Evolutionary conservation across 2,113 vertebrate species (phyloP).

Genomic region (Camelus bactrianus): DNA sequence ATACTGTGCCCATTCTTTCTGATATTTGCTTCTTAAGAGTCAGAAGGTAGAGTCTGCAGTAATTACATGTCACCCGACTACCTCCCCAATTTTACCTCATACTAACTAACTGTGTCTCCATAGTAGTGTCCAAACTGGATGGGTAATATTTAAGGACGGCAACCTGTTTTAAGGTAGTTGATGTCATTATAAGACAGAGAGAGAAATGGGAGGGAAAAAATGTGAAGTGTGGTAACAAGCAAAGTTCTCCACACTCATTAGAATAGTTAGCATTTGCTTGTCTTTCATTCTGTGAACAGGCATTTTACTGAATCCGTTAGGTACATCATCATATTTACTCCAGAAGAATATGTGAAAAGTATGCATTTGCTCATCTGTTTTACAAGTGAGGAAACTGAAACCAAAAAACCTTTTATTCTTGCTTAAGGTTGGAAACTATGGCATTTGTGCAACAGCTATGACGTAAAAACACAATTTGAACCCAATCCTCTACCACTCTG

Average conservation of each 20-base stretch:
- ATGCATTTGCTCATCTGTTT: background rate
- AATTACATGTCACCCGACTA: background rate
- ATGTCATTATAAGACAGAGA: background rate
- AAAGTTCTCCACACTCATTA: background rate
- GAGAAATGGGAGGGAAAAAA: background rate
- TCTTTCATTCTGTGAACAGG: background rate
- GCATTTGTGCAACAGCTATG: background rate
- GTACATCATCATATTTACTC: background rate
- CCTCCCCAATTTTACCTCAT: background rate
- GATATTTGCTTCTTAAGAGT: background rate
- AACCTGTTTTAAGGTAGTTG: background rate
- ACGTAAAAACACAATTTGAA: background rate
- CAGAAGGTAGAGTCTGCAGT: background rate
- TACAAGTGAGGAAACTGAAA: conserved; percentile 19
- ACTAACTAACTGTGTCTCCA: background rate
- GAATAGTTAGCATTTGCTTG: background rate
- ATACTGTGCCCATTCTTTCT: background rate
- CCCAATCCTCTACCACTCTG: background rate
- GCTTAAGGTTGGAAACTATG: background rate
- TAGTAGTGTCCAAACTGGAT: background rate
- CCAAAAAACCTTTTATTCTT: background rate
- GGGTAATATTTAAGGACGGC: background rate
- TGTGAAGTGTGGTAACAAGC: background rate
- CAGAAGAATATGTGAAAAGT: background rate
- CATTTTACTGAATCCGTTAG: background rate